Percentiles rank a stretch among this genome's conserved stretches.
Conservation (phyloP, 2,113 vertebrate species). For the Pseudorectes ferrugineus region DNA sequence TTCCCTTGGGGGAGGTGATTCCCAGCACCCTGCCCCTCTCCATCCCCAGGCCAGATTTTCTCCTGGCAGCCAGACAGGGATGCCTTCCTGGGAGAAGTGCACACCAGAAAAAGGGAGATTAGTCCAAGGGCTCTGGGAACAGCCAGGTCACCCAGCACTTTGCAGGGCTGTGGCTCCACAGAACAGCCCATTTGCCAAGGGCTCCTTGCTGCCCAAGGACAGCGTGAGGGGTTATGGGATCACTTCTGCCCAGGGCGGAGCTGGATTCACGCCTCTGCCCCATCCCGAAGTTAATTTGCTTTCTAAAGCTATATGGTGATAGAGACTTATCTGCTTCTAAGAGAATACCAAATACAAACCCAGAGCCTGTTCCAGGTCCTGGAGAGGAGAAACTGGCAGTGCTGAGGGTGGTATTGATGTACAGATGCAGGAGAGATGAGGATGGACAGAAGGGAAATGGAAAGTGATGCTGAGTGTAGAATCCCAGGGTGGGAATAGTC, state of each 20-base stretch:
- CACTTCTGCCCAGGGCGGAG: neutral
- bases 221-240: neutral
- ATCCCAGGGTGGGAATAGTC: neutral
- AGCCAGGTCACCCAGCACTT: neutral
- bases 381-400: neutral
- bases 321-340: neutral
- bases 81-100: accelerated
- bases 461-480: neutral
- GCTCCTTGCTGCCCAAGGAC: neutral
- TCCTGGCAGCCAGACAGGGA: neutral
- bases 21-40: neutral
- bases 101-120: neutral
- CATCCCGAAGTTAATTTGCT: neutral
- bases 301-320: neutral
- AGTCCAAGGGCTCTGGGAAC: neutral
- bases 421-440: neutral
- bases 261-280: neutral
- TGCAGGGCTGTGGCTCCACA: neutral
- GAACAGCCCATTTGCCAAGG: neutral
- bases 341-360: neutral
- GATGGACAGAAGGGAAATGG: neutral
- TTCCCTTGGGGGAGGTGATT: accelerated
- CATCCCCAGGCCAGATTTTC: neutral
- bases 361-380: neutral
- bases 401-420: neutral